Evolutionary conservation across 2,797 vertebrate genomes (phyloP), one percentile per base, ranked within the genome.

Genomic region (Neosilurus hyrtlii): DNA sequence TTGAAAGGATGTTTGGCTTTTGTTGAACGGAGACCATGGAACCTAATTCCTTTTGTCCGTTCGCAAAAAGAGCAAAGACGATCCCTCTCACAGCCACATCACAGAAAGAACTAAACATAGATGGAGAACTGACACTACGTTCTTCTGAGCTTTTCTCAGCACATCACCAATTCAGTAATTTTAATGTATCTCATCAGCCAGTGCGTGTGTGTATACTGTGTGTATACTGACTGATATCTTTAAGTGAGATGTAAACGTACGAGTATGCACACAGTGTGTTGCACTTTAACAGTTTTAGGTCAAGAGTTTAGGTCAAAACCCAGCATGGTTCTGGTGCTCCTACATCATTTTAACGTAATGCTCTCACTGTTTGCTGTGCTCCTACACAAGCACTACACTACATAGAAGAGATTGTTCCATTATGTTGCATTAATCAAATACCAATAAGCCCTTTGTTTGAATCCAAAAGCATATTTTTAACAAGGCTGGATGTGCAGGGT

Each of bases 1-100:
- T 89, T 80, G 82, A 85, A 89, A 86, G 83, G 88, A 91, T 88
- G 87, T 88, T 82, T 88, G 87, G 82, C 70, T 87, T 85, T 88
- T 85, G 67, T 88, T 83, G 81, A 84, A 83, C 89, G 1, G 62
- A 73, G 77, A 79, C 67, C 51, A 79, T 59, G 79, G 68, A 82
- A 37, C 26, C 70, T 54, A 79, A 71, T 73, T 68, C 70, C 71
- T 37, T 70, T 80, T 65, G 56, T 70, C 37, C 70, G 16, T 52
- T 74, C 66, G 65, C 35, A 35, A 63, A 72, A 72, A 59, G 77
- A 75, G 81, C 61, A 82, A 82, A 82, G 72, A 76, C 18, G 81
- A 76, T 82, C 81, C 73, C 73, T 81, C 65, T 18, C 20, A n/a
- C 73, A 20, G 30, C 81, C 63, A 68, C 62, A 83, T 83, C 81